Percentiles rank a stretch among this genome's conserved stretches.
Evolutionary conservation across 2,113 vertebrate genomes (phyloP).

Genomic region (Spermophilus dauricus): DNA sequence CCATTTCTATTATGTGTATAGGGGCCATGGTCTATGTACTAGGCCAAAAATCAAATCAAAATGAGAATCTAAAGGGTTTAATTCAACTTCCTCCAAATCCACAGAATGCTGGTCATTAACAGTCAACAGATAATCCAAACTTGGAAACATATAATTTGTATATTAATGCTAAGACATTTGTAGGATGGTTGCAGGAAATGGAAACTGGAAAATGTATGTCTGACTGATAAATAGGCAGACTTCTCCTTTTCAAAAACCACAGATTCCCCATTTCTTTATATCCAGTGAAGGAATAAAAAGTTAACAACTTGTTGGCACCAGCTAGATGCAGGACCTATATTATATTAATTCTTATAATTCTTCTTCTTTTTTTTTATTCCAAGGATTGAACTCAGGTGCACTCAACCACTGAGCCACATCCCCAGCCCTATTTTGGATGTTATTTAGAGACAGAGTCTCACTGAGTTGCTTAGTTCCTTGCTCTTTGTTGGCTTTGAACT

Average conservation of each 20-base stretch:
- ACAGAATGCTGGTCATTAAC: neutral
- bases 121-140: neutral
- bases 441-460: no score
- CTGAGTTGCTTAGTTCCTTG: no score
- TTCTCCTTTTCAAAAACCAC: slow-evolving; percentile 6
- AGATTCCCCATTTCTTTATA: neutral
- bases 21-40: neutral
- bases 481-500: no score
- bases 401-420: no score
- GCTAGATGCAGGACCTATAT: neutral
- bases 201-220: neutral
- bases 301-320: neutral
- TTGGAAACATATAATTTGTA: neutral
- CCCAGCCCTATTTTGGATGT: no score
- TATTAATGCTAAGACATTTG: neutral
- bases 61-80: slow-evolving; percentile 28
- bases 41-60: neutral
- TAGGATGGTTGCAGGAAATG: neutral
- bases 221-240: neutral
- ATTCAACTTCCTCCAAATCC: neutral
- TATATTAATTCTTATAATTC: neutral
- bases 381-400: no score
- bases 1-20: neutral
- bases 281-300: neutral
- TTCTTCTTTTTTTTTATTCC: no score